A percentile compares a stretch with the other conserved stretches of the same genome.
phyloP scores from a whole-genome alignment of 2,797 vertebrate species.

The Orientallactaga sibirica region DNA sequence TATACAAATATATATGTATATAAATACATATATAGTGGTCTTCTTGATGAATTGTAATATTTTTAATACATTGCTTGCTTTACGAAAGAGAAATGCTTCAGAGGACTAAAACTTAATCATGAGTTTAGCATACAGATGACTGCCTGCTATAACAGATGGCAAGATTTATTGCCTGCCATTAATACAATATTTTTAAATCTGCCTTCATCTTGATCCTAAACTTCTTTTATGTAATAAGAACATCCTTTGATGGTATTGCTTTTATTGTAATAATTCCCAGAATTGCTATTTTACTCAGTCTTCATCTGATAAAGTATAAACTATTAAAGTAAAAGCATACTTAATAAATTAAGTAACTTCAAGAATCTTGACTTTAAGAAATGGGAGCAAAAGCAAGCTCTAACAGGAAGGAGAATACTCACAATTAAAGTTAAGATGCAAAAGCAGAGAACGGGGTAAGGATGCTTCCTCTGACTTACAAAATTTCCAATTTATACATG shows the following conservation, averaged over 20 bases:
- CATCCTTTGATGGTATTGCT: neutral
- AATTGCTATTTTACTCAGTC: neutral
- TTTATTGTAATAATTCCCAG: conserved; percentile 40
- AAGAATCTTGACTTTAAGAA: conserved; percentile 6
- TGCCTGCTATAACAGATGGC: neutral
- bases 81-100: neutral
- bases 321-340: conserved; percentile 25
- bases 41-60: neutral
- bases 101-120: neutral
- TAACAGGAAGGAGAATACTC: neutral
- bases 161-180: neutral
- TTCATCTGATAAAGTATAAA: neutral
- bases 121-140: neutral
- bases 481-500: neutral
- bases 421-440: neutral
- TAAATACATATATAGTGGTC: neutral
- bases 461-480: neutral
- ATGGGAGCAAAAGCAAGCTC: conserved; percentile 33
- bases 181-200: neutral
- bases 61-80: conserved; percentile 18
- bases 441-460: neutral
- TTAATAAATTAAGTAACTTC: conserved; percentile 54
- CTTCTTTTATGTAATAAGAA: neutral
- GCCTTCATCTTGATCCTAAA: neutral
- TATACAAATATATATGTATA: neutral